Base-by-base conservation (phyloP, 2,797 vertebrate species). In the Gymnoscopelus microlampas region DNA sequence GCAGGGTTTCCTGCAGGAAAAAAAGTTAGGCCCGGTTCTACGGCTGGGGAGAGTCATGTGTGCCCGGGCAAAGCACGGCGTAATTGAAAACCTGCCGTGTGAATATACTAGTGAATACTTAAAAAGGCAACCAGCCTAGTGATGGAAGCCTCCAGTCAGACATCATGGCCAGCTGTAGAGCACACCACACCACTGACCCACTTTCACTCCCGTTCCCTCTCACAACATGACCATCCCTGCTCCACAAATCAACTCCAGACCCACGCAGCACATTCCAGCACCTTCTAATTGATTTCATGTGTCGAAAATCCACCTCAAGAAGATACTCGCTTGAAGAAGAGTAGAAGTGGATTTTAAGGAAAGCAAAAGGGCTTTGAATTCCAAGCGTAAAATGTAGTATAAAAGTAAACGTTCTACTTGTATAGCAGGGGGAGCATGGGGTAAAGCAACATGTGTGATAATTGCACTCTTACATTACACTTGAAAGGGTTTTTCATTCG, bases 281-380 rank as follows among this genome's bases (percentile, higher is more conserved):
- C 91, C 86, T 93, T 91, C 85, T 92, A 93, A 94, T 92, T 91
- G 89, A 89, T 89, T 90, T 91, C 92, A 93, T 90, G 82, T 93
- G 91, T 79, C 72, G 53, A 65, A 65, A 71, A 68, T 83, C 68
- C 75, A 74, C 85, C 74, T 75, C 57, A 70, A 84, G 85, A 82
- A 88, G 62, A 81, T 65, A 85, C 81, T 78, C 80, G 77, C 68
- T 69, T 81, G 80, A 85, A 88, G 79, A 80, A 5, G 48, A 75
- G 70, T 65, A 68, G 66, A 35, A 35, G 75, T n/a, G 29, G 1
- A 56, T 66, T 80, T 78, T 60, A 75, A 63, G 76, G 58, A 68
- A 72, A 71, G 53, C 49, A 54, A 74, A 74, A 72, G 60, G 67
- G 57, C 54, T 73, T 68, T 58, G 65, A 62, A 71, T 73, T 35